Conservation (phyloP, 2,113 vertebrate genomes). For the Pleuronectes platessa region DNA sequence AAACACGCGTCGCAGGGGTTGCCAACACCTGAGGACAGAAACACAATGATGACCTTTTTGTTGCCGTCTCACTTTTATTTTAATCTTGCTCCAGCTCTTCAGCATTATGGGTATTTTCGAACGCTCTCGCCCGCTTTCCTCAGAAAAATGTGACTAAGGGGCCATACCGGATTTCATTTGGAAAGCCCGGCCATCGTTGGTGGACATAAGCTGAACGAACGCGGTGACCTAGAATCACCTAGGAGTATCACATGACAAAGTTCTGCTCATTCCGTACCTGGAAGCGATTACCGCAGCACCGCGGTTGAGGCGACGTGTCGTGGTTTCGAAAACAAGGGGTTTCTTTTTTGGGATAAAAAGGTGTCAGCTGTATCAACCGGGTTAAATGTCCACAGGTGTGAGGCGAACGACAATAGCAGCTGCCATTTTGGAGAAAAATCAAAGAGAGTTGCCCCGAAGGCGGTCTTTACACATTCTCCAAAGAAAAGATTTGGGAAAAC, state of each 20-base stretch:
- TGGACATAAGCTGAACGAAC: conserved; percentile 18
- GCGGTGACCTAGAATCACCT: conserved; percentile 13
- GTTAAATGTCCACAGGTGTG: conserved; percentile 62
- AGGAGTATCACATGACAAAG: too few relatives aligned
- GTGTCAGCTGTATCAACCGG: conserved; percentile 36
- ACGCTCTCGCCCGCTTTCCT: background rate
- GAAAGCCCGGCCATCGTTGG: background rate
- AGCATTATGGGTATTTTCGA: conserved; percentile 16
- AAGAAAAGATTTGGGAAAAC: background rate
- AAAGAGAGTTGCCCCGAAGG: conserved; percentile 35
- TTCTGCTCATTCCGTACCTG: background rate
- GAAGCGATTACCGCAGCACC: background rate
- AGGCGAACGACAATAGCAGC: conserved; percentile 55
- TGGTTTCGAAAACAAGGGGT: background rate
- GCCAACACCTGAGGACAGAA: conserved; percentile 38
- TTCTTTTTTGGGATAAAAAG: background rate
- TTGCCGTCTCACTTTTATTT: conserved; percentile 44
- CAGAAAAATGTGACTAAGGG: background rate
- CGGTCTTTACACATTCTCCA: background rate
- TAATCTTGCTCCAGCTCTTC: conserved; percentile 15
- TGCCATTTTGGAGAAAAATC: conserved; percentile 51
- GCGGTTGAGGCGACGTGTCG: background rate
- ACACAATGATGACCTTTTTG: conserved; percentile 58
- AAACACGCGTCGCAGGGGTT: conserved; percentile 29
- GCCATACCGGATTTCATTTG: background rate